A percentile compares a stretch with the other conserved stretches of the same genome.
phyloP scores from a whole-genome alignment of 2,888 invertebrate species.

The Chrysomela aeneicollis region DNA sequence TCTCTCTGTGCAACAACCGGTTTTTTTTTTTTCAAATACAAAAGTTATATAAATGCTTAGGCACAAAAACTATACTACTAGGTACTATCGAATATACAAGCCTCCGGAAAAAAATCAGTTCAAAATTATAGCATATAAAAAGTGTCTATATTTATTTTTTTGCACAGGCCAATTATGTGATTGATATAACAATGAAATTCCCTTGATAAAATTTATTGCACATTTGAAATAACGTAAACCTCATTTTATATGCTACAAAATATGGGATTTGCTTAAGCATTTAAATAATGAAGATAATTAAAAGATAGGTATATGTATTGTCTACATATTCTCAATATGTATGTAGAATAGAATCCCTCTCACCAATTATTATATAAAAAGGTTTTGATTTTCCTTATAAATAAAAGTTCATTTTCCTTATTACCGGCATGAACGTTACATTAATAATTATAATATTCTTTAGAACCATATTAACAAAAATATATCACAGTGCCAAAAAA shows the following conservation, averaged over 20 bases:
- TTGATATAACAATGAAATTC: too few relatives aligned
- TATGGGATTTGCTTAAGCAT: slow-evolving; percentile 40
- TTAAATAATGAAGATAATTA: slow-evolving; percentile 45
- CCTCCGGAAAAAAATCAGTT: slow-evolving; percentile 41
- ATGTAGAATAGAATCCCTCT: slow-evolving; percentile 50
- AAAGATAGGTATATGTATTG: slow-evolving; percentile 44
- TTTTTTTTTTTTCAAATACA: slow-evolving; percentile 46
- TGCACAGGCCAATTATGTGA: too few relatives aligned
- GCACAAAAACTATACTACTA: slow-evolving; percentile 31
- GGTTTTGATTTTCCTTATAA: slow-evolving; percentile 44
- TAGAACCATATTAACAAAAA: slow-evolving; percentile 49
- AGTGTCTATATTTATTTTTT: slow-evolving; percentile 6
- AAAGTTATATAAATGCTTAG: slow-evolving; percentile 40
- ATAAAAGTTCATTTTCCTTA: slow-evolving; percentile 31
- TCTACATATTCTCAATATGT: slow-evolving; percentile 43
- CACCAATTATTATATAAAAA: slow-evolving; percentile 52
- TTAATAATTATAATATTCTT: slow-evolving; percentile 44
- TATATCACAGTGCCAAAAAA: slow-evolving; percentile 58
- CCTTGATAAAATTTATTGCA: slow-evolving; percentile 40
- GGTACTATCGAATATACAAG: slow-evolving; percentile 41
- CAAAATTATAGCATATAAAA: slow-evolving; percentile 40
- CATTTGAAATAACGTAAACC: slow-evolving; percentile 29
- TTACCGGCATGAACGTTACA: slow-evolving; percentile 44
- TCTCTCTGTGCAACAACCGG: slow-evolving; percentile 52
- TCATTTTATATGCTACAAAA: slow-evolving; percentile 43